Percentiles rank a stretch among this genome's conserved stretches.
Conservation (phyloP, 2,113 vertebrate genomes). For the Myocastor coypus region DNA sequence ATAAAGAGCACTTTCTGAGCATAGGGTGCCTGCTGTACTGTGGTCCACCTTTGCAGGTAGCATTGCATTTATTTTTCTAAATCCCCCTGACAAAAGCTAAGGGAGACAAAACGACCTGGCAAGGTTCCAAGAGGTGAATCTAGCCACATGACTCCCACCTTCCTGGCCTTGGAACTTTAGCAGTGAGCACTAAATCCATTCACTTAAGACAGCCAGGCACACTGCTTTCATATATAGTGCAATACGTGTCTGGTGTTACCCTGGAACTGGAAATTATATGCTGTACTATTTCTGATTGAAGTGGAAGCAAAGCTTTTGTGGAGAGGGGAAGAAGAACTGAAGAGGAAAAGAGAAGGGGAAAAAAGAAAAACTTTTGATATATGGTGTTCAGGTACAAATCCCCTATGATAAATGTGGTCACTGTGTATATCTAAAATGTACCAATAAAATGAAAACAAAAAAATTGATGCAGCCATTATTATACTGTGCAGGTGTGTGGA, state of each 20-base stretch:
- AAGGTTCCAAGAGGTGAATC: neutral
- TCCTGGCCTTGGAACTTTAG: neutral
- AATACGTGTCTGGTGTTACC: neutral
- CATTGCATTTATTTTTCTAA: neutral
- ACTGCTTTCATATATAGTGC: neutral
- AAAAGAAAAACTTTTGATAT: neutral
- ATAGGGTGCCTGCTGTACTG: accelerated
- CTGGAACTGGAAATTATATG: constrained; percentile 1
- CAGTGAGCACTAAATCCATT: neutral
- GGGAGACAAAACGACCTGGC: neutral
- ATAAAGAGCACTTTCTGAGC: neutral
- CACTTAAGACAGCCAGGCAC: neutral
- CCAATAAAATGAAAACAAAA: neutral
- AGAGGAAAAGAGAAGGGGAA: neutral
- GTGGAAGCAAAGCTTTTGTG: neutral
- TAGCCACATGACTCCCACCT: neutral
- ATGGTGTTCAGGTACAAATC: neutral
- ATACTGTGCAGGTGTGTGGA: neutral
- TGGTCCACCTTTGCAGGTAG: neutral
- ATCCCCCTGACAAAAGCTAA: neutral
- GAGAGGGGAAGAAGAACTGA: neutral
- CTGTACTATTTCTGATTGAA: neutral
- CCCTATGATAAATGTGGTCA: neutral
- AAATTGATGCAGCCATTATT: neutral
- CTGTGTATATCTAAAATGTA: neutral